These are phyloP conservation scores for Pollicipes pollicipes DNA, from an alignment of 1,140 invertebrate species.

Conservation along the genomic window DNA sequence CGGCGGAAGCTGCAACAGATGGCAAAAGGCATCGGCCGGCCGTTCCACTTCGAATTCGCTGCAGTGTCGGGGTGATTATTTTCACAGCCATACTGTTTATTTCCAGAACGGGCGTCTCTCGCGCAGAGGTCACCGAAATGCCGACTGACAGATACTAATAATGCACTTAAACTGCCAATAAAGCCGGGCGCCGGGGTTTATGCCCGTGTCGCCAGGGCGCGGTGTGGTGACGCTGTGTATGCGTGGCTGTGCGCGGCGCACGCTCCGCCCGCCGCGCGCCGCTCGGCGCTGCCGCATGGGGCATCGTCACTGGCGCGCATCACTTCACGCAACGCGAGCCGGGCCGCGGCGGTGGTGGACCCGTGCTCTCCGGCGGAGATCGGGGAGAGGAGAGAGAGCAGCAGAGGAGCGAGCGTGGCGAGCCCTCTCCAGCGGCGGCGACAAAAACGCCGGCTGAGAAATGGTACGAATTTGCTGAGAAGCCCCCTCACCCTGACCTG, in stretches of 20 bases:
- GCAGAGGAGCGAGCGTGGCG: too few relatives aligned
- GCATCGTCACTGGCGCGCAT: too few relatives aligned
- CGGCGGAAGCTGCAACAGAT: too few relatives aligned
- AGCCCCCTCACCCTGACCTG: not conserved
- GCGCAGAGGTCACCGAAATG: not conserved
- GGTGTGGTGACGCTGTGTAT: not conserved
- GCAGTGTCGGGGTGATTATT: not conserved
- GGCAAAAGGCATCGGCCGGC: too few relatives aligned
- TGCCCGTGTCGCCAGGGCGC: not conserved
- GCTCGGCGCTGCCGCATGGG: too few relatives aligned
- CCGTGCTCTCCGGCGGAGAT: too few relatives aligned
- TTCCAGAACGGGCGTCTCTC: not conserved
- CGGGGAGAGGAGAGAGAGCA: not conserved
- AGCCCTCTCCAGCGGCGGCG: too few relatives aligned
- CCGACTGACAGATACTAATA: not conserved
- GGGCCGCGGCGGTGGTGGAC: too few relatives aligned
- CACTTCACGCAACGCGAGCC: too few relatives aligned
- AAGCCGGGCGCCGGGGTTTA: not conserved
- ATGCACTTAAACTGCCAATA: conserved; percentile 2
- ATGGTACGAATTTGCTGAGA: not conserved
- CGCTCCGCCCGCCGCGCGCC: too few relatives aligned
- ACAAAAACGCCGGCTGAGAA: not conserved
- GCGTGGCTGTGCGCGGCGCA: too few relatives aligned
- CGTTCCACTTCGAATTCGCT: not conserved
- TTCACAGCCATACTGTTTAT: not conserved